phyloP scores from a whole-genome alignment of 2,888 invertebrate genomes.

The Luperina testacea region DNA sequence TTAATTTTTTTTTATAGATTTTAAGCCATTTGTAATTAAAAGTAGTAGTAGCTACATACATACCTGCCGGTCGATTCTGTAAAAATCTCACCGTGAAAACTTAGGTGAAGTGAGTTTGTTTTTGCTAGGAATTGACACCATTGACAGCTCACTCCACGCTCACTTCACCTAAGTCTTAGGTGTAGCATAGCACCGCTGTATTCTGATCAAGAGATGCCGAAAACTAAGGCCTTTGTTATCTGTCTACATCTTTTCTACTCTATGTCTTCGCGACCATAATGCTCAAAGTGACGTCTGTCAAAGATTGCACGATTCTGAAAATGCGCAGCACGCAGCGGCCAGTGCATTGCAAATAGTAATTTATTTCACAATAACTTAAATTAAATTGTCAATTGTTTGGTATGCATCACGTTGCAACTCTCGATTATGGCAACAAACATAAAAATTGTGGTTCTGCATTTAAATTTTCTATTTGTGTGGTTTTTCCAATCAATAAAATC shows the following conservation, averaged over 20 bases:
- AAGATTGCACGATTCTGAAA: conserved; percentile 63
- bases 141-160: too few relatives aligned
- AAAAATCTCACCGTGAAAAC: too few relatives aligned
- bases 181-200: too few relatives aligned
- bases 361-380: conserved; percentile 56
- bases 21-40: too few relatives aligned
- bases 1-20: too few relatives aligned
- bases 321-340: conserved; percentile 30
- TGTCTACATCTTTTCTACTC: conserved; percentile 12
- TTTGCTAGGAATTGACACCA: too few relatives aligned
- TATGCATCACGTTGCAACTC: conserved; percentile 27
- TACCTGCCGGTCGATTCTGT: too few relatives aligned
- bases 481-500: conserved; percentile 6
- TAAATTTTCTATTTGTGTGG: neutral
- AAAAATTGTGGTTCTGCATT: conserved; percentile 10
- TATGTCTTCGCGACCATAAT: conserved; percentile 28
- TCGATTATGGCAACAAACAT: conserved; percentile 30
- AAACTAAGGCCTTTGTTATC: neutral
- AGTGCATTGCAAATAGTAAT: conserved; percentile 49
- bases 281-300: conserved; percentile 60
- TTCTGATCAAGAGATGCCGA: too few relatives aligned
- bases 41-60: too few relatives aligned
- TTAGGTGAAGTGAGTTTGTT: too few relatives aligned
- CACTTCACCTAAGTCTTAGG: too few relatives aligned
- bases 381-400: conserved; percentile 52